Evolutionary conservation across 2,888 invertebrate species (phyloP).

Genomic region (Steromphala cineraria): DNA sequence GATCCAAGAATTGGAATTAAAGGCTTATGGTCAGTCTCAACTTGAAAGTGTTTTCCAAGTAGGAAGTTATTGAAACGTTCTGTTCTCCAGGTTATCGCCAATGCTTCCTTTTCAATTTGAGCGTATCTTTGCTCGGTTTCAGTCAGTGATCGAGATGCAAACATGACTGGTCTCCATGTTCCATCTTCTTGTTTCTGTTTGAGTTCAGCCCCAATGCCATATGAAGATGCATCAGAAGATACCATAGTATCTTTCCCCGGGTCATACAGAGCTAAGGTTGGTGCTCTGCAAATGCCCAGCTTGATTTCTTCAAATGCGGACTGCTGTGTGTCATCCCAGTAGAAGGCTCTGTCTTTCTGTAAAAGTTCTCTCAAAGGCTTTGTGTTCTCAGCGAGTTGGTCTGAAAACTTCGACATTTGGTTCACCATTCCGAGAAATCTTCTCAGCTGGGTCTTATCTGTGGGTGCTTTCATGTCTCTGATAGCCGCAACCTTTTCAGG

Average conservation of each 20-base stretch:
- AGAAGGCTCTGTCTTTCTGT: not conserved
- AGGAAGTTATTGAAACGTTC: constrained; percentile 31
- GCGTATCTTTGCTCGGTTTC: constrained; percentile 29
- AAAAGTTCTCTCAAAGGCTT: not conserved
- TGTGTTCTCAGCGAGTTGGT: not conserved
- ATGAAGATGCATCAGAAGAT: not conserved
- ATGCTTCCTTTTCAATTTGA: constrained; percentile 37
- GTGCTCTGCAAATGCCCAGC: not conserved
- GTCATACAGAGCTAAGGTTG: not conserved
- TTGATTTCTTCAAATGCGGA: not conserved
- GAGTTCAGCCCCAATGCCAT: too few species aligned
- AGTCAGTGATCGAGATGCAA: constrained; percentile 50
- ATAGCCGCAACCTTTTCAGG: not conserved
- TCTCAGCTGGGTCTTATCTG: not conserved
- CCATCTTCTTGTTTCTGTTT: too few species aligned
- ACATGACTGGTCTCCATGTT: constrained; percentile 39
- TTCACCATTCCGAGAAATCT: not conserved
- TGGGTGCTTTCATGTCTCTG: not conserved
- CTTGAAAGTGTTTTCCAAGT: constrained; percentile 18
- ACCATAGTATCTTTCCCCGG: not conserved
- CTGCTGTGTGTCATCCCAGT: not conserved
- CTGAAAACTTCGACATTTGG: not conserved
- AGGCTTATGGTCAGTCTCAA: constrained; percentile 40
- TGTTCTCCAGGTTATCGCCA: not conserved
- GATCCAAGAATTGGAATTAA: constrained; percentile 21